Evolutionary conservation across 2,888 invertebrate species (phyloP), one percentile per base, ranked within the genome.

Genomic region (Apodemia duryi): DNA sequence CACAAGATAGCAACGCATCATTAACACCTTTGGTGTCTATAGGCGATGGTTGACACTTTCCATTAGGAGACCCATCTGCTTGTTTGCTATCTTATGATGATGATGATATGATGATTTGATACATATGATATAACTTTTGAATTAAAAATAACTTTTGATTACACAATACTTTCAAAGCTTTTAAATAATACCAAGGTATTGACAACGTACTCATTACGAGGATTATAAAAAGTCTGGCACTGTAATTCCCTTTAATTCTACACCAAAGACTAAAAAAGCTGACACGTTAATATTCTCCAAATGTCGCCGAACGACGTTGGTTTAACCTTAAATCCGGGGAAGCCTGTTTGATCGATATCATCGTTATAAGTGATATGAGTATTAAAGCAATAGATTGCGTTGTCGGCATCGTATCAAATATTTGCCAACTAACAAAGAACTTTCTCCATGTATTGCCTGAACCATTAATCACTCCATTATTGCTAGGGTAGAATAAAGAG

Each of bases 391-490:
- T 69, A 68, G 70, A 72, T 70, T 70, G 72, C 67, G 67, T 67
- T 67, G 70, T 69, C 69, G 67, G 68, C 65, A 63, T 66, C 69
- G 66, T 66, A 74, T 72, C 72, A 75, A 75, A 91, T 88, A 89
- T 91, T 90, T 88, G 87, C 81, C 74, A 75, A 83, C 82, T 86
- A 86, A 88, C 88, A 90, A 90, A 88, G 87, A 86, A 84, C 81
- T 84, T 77, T 80, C 81, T 76, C 74, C 79, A 80, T 83, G 82
- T 85, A 87, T 85, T 84, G 86, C 77, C n/a, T 77, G 77, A 79
- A 80, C 83, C 88, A 91, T 91, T 90, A 89, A 91, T 91, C 89
- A 91, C 84, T 74, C 83, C 79, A 83, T 85, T 87, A 88, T 88
- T 89, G 85, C 84, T 81, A 77, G 80, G 76, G 81, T 78, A 80